Percentiles rank a stretch among this genome's conserved stretches.
phyloP scores from a whole-genome alignment of 2,797 vertebrate genomes.

The Lates japonicus region DNA sequence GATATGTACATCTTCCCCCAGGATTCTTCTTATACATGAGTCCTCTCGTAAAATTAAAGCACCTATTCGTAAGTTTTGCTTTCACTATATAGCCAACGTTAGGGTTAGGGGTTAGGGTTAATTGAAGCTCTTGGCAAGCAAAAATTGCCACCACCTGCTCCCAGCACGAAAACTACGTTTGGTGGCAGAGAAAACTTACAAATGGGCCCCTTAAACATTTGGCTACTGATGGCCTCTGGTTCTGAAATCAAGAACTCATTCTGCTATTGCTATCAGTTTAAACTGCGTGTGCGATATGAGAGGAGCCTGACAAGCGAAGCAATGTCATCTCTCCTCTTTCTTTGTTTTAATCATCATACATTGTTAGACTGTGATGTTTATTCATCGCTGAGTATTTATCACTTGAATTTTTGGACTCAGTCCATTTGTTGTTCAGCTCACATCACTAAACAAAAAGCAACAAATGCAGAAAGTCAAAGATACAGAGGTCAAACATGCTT shows the following conservation, averaged over 20 bases:
- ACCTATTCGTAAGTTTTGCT: too few species aligned
- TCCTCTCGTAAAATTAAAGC: neutral
- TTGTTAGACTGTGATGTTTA: neutral
- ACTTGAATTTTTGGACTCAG: neutral
- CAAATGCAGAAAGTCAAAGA: constrained; percentile 9
- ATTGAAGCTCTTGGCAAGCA: too few species aligned
- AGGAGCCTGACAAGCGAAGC: neutral
- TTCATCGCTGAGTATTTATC: neutral
- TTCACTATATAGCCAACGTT: too few species aligned
- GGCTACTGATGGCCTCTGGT: too few species aligned
- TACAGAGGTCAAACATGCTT: constrained; percentile 25
- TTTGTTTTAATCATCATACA: neutral
- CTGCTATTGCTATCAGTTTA: neutral
- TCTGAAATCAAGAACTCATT: neutral
- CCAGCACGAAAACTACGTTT: too few species aligned
- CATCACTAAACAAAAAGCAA: constrained; percentile 5
- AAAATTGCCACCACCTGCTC: too few species aligned
- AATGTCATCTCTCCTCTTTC: neutral
- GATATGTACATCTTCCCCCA: neutral
- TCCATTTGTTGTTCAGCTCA: constrained; percentile 16
- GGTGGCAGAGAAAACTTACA: too few species aligned
- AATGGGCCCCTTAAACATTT: too few species aligned
- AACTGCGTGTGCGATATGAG: neutral
- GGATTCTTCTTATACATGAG: neutral
- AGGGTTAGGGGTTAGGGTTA: too few species aligned